Evolutionary conservation across 2,797 vertebrate genomes (phyloP).

Genomic region (Pantherophis alleghaniensis): DNA sequence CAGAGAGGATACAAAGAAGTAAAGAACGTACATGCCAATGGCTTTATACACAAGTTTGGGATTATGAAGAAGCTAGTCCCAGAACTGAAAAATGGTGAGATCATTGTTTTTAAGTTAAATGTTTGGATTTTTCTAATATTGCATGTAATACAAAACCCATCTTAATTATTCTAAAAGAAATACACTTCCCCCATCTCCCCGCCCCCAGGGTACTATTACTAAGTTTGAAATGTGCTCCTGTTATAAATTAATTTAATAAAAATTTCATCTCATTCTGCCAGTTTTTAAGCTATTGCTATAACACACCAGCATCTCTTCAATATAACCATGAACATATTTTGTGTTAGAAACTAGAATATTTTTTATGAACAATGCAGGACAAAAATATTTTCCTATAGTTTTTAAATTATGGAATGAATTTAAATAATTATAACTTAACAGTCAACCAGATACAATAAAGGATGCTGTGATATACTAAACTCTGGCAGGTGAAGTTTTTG

Average conservation of each 20-base stretch:
- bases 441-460: background rate
- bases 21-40: conserved; percentile 72
- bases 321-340: conserved; percentile 19
- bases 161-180: conserved; percentile 67
- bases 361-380: background rate
- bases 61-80: conserved; percentile 62
- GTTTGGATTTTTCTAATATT: conserved; percentile 55
- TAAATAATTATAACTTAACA: conserved; percentile 27
- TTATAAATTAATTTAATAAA: conserved; percentile 41
- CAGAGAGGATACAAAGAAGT: conserved; percentile 64
- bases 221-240: conserved; percentile 33
- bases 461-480: background rate
- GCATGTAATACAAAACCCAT: conserved; percentile 66
- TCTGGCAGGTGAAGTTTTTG: background rate
- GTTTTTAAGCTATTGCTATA: conserved; percentile 41
- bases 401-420: conserved; percentile 23
- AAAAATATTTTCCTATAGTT: background rate
- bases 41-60: conserved; percentile 72
- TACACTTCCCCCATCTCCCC: conserved; percentile 46
- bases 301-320: conserved; percentile 15
- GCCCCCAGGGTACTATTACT: conserved; percentile 37
- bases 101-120: conserved; percentile 64
- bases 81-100: conserved; percentile 77
- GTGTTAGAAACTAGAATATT: background rate
- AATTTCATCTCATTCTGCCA: conserved; percentile 29